These are phyloP conservation scores for Orthosia cruda DNA, from an alignment of 2,888 invertebrate genomes.

Conservation along the genomic window DNA sequence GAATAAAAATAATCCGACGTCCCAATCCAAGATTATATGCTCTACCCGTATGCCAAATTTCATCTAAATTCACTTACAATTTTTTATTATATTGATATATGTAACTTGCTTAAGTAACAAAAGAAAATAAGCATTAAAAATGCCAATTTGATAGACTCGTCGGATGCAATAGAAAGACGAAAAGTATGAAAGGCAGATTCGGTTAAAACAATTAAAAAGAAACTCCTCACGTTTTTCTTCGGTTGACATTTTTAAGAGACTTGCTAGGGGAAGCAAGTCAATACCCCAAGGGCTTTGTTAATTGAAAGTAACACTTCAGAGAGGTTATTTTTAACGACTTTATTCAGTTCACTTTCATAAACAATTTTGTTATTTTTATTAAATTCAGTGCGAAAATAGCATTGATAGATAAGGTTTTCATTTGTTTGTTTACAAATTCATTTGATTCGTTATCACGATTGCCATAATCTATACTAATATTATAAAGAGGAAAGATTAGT, in stretches of 20 bases:
- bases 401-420: neutral
- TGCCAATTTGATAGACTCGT: neutral
- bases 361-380: neutral
- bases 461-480: too few species aligned
- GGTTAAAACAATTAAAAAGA: conserved; percentile 28
- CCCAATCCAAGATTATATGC: too few species aligned
- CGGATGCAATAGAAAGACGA: neutral
- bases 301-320: conserved; percentile 21
- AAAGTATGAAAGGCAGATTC: neutral
- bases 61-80: too few species aligned
- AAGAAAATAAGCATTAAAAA: too few species aligned
- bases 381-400: neutral
- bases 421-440: neutral
- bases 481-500: too few species aligned
- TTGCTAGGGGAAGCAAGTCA: conserved; percentile 10
- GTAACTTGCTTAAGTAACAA: too few species aligned
- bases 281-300: conserved; percentile 23
- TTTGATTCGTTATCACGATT: neutral
- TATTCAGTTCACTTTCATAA: conserved; percentile 3
- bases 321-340: conserved; percentile 11
- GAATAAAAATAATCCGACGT: too few species aligned
- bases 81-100: too few species aligned
- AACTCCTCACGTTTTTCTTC: conserved; percentile 11
- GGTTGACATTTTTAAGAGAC: conserved; percentile 33
- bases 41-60: too few species aligned